Evolutionary conservation across 2,113 vertebrate genomes (phyloP), one percentile per base, ranked within the genome.

Genomic region (Heloderma charlesbogerti): DNA sequence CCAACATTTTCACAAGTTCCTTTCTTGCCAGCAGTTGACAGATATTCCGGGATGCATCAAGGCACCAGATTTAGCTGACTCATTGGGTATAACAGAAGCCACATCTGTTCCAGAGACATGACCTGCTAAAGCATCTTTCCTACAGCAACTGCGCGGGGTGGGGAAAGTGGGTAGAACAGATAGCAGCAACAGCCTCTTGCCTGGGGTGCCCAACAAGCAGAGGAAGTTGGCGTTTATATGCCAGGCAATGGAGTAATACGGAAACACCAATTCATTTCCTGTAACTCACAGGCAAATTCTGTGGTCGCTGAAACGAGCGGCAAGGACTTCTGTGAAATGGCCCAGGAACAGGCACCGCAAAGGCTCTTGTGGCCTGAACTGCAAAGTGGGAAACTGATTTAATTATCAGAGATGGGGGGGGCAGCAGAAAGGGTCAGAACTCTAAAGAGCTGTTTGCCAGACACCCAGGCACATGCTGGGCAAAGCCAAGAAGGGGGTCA

Each of bases 11-110:
- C 15, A 18, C 80, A n/a, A n/a, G 51, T 29, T 22, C 48, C 71
- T 40, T 37, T 12, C 3, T 25, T 3, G 27, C 25, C 79, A 86
- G 69, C 88, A 87, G 79, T 4, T 89, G 43, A 93, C 84, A 90
- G 51, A 48, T 40, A 40, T n/a, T 94, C 79, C 86, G 86, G 90
- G 91, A 77, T 87, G 81, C 45, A 31, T 89, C 92, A 31, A 93
- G 91, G 91, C 92, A 93, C 25, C 71, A 88, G 27, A 81, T 93
- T 92, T 87, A 90, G 90, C 93, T 93, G 92, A 93, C 93, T 94
- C 92, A 94, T 86, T 90, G 82, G 86, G 80, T 34, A 31, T 5
- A 92, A 94, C 72, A 85, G 45, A 94, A 91, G 54, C 51, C 88
- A 90, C 92, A 94, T 95, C 91, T 95, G 95, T 90, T 94, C 54